Conservation (phyloP, 2,797 vertebrate genomes). For the Pogonophryne albipinna region DNA sequence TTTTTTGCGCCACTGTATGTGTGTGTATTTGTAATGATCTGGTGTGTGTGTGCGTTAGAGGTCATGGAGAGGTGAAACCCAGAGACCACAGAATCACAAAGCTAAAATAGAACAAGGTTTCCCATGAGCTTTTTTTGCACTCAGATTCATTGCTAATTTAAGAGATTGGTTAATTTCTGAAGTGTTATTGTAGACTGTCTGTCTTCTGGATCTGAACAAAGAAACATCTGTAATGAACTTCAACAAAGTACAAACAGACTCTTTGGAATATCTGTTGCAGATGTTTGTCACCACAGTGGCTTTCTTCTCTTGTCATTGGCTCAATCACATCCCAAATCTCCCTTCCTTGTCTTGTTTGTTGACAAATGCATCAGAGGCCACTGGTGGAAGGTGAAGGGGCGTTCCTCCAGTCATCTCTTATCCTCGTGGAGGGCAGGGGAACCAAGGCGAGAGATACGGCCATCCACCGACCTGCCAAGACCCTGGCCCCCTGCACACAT, state of each 20-base stretch:
- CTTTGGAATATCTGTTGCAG: conserved; percentile 16
- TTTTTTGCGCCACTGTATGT: too few relatives aligned
- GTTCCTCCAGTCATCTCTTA: conserved; percentile 71
- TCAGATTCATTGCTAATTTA: conserved; percentile 12
- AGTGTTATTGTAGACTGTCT: conserved; percentile 19
- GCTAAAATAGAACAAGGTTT: conserved; percentile 38
- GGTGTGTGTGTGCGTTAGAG: conserved; percentile 25
- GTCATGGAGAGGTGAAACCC: conserved; percentile 38
- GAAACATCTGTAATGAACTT: conserved; percentile 24
- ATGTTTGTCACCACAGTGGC: conserved; percentile 22
- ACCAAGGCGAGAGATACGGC: conserved; percentile 43
- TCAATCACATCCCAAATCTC: conserved; percentile 10
- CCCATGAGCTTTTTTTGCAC: conserved; percentile 19
- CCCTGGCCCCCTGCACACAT: conserved; percentile 53
- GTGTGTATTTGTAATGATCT: conserved; percentile 34
- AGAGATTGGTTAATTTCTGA: conserved; percentile 22
- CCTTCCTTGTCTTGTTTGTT: conserved; percentile 38
- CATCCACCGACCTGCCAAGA: conserved; percentile 67
- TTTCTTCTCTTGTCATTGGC: conserved; percentile 29
- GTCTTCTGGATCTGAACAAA: conserved; percentile 25
- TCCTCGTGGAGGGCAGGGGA: conserved; percentile 43
- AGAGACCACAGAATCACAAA: conserved; percentile 3
- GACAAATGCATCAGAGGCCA: conserved; percentile 55
- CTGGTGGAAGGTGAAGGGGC: conserved; percentile 67
- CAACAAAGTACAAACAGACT: conserved; percentile 14